phyloP scores from a whole-genome alignment of 1,140 invertebrate genomes.

The Solen grandis region DNA sequence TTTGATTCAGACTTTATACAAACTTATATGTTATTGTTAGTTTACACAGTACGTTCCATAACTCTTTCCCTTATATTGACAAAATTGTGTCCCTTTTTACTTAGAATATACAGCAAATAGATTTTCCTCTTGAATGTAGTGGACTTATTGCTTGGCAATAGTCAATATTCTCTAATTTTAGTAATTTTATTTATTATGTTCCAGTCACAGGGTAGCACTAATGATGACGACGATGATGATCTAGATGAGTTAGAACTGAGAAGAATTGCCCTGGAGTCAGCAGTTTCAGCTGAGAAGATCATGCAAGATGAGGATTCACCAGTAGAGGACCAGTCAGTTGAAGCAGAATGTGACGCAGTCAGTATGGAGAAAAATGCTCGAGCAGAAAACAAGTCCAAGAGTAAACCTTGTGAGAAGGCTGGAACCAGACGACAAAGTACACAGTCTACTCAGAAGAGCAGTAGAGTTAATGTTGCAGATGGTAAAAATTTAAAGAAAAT shows the following conservation, averaged over 20 bases:
- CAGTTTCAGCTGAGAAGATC: conserved; percentile 2
- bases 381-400: neutral
- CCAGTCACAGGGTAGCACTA: neutral
- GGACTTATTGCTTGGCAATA: neutral
- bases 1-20: no score
- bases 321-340: neutral
- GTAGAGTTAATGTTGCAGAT: no score
- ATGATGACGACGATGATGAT: conserved; percentile 46
- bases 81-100: no score
- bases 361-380: neutral
- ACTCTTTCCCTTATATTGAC: no score
- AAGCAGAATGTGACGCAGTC: neutral
- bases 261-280: conserved; percentile 40
- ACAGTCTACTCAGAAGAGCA: no score
- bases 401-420: neutral
- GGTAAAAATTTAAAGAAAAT: no score
- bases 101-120: no score
- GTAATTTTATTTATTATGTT: neutral
- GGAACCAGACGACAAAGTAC: no score
- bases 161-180: neutral
- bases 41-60: no score
- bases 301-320: conserved; percentile 7
- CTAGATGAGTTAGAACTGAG: conserved; percentile 42
- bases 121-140: no score
- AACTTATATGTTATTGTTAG: no score